Conservation (phyloP, 2,888 invertebrate species). For the Melangyna quadrimaculata region DNA sequence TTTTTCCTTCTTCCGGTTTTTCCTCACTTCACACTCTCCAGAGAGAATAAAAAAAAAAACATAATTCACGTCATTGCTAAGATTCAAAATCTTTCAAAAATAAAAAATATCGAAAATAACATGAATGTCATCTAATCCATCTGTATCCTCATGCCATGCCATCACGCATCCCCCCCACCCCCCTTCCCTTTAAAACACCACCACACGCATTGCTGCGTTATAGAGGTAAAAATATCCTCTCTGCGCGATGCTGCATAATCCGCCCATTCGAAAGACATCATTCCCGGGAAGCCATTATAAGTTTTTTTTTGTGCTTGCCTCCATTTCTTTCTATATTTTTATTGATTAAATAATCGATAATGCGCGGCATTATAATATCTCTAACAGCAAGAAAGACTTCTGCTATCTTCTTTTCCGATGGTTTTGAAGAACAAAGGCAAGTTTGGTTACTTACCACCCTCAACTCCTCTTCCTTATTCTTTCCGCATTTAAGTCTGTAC, state of each 20-base stretch:
- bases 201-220: conserved; percentile 7
- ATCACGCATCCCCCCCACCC: not conserved
- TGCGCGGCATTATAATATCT: conserved; percentile 56
- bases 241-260: conserved; percentile 31
- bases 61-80: conserved; percentile 10
- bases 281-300: conserved; percentile 65
- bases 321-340: conserved; percentile 42
- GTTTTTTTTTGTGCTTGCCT: not conserved
- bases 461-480: not conserved
- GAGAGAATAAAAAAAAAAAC: too few relatives aligned
- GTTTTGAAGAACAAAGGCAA: conserved; percentile 56
- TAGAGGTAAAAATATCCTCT: conserved; percentile 24
- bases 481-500: not conserved
- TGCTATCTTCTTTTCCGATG: not conserved
- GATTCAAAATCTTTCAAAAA: conserved; percentile 50
- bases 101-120: conserved; percentile 40
- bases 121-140: conserved; percentile 53
- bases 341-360: conserved; percentile 71
- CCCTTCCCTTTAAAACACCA: not conserved
- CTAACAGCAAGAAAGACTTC: conserved; percentile 16
- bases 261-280: conserved; percentile 46
- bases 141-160: too few relatives aligned
- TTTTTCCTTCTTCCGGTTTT: not conserved
- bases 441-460: conserved; percentile 14
- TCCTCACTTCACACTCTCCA: not conserved